Evolutionary conservation across 2,797 vertebrate genomes (phyloP).

Genomic region (Syngnathus rostellatus): DNA sequence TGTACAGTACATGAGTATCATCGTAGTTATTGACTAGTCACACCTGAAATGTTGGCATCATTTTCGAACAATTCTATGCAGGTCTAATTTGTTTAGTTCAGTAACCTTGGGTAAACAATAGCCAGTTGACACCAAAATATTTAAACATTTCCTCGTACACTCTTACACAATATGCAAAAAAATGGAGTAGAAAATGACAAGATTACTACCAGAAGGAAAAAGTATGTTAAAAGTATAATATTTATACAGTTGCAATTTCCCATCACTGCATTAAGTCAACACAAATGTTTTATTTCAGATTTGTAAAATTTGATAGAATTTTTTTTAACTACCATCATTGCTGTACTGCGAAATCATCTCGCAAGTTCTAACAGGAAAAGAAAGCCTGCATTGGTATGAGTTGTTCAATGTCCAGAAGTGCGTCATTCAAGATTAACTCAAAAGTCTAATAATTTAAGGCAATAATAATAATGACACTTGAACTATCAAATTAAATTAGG

Average conservation of each 20-base stretch:
- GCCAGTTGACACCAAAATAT: too few species aligned
- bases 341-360: too few species aligned
- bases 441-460: background rate
- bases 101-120: background rate
- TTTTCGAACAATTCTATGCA: background rate
- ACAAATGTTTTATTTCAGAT: background rate
- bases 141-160: background rate
- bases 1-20: background rate
- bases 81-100: background rate
- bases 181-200: background rate
- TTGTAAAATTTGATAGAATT: background rate
- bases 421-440: background rate
- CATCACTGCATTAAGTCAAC: background rate
- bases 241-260: too few species aligned
- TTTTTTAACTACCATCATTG: too few species aligned
- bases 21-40: background rate
- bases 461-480: background rate
- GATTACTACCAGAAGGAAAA: background rate
- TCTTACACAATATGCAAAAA: background rate
- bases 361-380: background rate
- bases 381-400: background rate
- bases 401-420: background rate
- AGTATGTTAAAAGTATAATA: background rate
- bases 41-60: background rate
- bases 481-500: background rate